Conservation (phyloP, 2,113 vertebrate genomes). For the Cyphomyrus plagiostoma region DNA sequence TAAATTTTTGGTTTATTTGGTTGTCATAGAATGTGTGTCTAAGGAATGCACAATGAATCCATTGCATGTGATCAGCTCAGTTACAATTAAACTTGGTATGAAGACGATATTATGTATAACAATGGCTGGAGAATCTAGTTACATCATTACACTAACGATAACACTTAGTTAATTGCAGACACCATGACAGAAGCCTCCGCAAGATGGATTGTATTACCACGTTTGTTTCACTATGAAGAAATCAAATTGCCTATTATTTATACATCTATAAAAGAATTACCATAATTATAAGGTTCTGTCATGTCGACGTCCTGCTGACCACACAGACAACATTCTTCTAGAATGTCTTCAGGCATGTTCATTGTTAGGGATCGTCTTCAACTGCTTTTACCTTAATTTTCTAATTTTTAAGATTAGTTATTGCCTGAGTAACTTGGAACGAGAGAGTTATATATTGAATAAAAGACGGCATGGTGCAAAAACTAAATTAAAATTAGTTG, state of each 20-base stretch:
- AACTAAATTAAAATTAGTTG: conserved; percentile 10
- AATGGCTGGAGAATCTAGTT: not conserved
- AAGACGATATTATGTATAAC: not conserved
- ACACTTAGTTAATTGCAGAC: not conserved
- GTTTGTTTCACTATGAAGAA: not conserved
- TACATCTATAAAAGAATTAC: not conserved
- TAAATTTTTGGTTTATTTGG: not conserved
- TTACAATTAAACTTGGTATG: not conserved
- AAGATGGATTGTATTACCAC: not conserved
- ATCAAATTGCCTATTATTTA: not conserved
- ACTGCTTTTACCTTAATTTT: not conserved
- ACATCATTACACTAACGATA: not conserved
- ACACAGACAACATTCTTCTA: not conserved
- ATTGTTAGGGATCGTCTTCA: not conserved
- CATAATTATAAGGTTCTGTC: not conserved
- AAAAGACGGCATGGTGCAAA: not conserved
- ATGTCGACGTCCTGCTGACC: not conserved
- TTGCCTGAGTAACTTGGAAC: not conserved
- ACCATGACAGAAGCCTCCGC: not conserved
- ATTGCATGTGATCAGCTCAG: not conserved
- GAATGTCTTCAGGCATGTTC: not conserved
- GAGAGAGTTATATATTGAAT: not conserved
- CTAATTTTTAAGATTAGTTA: not conserved
- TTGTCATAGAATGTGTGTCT: not conserved
- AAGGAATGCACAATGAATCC: not conserved